These are phyloP conservation scores for Tetraodon nigroviridis DNA, from an alignment of 2,113 vertebrate species.

Conservation along the genomic window DNA sequence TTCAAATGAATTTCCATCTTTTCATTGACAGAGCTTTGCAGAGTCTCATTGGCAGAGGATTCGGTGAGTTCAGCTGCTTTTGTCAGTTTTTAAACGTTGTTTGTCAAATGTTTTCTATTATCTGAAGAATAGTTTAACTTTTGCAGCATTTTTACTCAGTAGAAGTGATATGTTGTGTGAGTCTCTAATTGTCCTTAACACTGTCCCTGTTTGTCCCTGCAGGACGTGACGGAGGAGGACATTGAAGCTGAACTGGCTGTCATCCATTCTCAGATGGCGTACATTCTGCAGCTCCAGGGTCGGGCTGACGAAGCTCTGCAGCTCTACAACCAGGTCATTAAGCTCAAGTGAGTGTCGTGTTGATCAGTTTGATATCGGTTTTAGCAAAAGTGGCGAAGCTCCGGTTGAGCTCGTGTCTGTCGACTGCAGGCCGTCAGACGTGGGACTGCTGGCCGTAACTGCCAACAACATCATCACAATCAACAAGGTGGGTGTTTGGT, in stretches of 20 bases:
- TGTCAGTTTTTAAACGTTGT: background rate
- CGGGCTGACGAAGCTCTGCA: constrained; percentile 90
- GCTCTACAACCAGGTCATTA: constrained; percentile 99
- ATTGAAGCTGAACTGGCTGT: constrained; percentile 90
- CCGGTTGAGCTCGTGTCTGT: background rate
- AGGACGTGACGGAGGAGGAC: constrained; percentile 96
- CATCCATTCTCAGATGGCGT: constrained; percentile 99
- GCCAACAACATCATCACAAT: constrained; percentile 99
- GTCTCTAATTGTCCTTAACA: too few species aligned
- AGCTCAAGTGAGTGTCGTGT: constrained; percentile 83
- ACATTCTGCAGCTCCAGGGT: constrained; percentile 89
- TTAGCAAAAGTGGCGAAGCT: background rate
- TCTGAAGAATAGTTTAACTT: too few species aligned
- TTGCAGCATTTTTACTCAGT: too few species aligned
- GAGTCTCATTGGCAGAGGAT: constrained; percentile 87
- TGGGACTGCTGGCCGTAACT: constrained; percentile 94
- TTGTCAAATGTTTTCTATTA: background rate
- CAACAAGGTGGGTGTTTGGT: constrained; percentile 84
- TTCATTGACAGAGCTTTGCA: constrained; percentile 82
- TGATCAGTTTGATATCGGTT: background rate
- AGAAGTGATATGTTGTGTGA: background rate
- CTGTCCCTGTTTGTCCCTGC: constrained; percentile 21
- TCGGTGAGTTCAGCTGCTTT: constrained; percentile 79
- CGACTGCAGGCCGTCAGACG: constrained; percentile 87
- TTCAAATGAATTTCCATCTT: background rate